These are phyloP conservation scores for Pachyuromys duprasi DNA, from an alignment of 2,797 vertebrate genomes.

Conservation along the genomic window DNA sequence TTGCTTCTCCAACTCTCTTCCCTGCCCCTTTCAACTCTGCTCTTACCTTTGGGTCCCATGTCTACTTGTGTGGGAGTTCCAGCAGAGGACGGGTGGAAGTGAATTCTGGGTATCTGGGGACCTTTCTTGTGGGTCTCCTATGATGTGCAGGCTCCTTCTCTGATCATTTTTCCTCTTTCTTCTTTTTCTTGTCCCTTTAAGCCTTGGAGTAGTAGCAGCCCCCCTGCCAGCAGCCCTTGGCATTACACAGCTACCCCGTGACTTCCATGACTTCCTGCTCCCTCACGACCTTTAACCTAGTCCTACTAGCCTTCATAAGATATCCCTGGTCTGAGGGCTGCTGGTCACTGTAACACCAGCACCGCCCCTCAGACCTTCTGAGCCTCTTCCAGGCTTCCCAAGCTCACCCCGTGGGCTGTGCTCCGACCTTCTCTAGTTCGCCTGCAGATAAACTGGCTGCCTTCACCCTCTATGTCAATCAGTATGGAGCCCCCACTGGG, in stretches of 20 bases:
- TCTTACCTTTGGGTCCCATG: neutral
- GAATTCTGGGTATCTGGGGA: neutral
- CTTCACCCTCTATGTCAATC: neutral
- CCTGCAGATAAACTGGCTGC: neutral
- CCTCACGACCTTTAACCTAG: neutral
- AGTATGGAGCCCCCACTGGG: neutral
- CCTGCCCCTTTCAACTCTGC: neutral
- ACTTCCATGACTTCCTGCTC: neutral
- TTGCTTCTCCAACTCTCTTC: neutral
- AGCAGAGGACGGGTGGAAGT: neutral
- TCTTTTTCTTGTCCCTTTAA: neutral
- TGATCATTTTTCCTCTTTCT: neutral
- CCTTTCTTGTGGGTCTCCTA: neutral
- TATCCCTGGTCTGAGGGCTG: neutral
- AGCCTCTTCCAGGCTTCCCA: neutral
- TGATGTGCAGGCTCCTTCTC: neutral
- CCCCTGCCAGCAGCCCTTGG: neutral
- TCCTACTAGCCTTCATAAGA: neutral
- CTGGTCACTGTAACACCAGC: fast-evolving
- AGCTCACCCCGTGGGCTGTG: fast-evolving
- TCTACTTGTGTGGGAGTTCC: neutral
- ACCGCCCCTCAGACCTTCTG: neutral
- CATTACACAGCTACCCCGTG: neutral
- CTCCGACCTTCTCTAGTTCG: neutral
- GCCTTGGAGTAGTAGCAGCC: no score